A percentile compares a stretch with the other conserved stretches of the same genome.
These are phyloP conservation scores for Mesocricetus auratus DNA, from an alignment of 2,113 vertebrate genomes.

Conservation along the genomic window DNA sequence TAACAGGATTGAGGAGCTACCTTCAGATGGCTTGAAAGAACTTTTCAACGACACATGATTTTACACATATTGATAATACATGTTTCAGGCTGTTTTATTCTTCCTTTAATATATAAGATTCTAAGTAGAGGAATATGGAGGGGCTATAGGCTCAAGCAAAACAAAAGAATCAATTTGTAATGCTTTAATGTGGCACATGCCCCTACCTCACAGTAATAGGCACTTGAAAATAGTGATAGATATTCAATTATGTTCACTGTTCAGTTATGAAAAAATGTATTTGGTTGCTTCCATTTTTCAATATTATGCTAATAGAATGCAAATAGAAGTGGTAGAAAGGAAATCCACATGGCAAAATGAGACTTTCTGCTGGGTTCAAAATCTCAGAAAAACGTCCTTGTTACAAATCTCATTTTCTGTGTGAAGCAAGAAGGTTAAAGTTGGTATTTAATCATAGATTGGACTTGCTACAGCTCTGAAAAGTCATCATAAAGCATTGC, in stretches of 20 bases:
- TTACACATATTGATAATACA: conserved; percentile 35
- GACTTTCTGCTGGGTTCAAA: conserved; percentile 54
- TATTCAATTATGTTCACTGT: conserved; percentile 66
- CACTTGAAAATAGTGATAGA: conserved; percentile 42
- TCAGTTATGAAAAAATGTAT: conserved; percentile 56
- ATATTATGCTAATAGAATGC: conserved; percentile 75
- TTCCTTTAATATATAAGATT: conserved; percentile 29
- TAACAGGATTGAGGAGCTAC: conserved; percentile 16
- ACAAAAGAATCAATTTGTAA: conserved; percentile 61
- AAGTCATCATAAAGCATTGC: conserved; percentile 69
- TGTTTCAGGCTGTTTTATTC: conserved; percentile 31
- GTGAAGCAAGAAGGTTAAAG: conserved; percentile 72
- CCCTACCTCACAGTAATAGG: conserved; percentile 60
- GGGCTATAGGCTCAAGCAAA: conserved; percentile 15
- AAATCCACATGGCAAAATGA: conserved; percentile 58
- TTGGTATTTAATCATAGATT: conserved; percentile 77
- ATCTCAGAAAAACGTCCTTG: conserved; percentile 64
- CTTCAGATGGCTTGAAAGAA: neutral
- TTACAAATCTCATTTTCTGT: conserved; percentile 76
- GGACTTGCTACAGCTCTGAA: conserved; percentile 63
- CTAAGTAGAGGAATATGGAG: conserved; percentile 8
- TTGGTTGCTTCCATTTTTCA: conserved; percentile 73
- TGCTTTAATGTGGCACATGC: conserved; percentile 47
- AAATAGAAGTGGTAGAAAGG: conserved; percentile 68
- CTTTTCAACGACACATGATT: conserved; percentile 43